phyloP scores from a whole-genome alignment of 2,797 vertebrate species.

The Pterois miles region DNA sequence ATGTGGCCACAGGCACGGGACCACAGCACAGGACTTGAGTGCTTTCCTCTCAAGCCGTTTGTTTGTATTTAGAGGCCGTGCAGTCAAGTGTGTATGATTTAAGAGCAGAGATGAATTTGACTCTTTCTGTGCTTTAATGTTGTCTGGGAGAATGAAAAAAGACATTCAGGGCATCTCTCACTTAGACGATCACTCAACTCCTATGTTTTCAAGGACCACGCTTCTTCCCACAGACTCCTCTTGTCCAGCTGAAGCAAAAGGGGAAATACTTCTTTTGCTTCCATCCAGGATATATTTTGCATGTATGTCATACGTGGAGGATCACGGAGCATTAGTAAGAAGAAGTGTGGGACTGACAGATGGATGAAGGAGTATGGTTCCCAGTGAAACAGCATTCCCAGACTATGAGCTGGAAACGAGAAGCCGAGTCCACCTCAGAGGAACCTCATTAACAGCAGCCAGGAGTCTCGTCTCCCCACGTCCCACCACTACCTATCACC shows the following conservation, averaged over 20 bases:
- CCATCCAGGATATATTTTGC: neutral
- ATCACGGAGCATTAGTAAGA: neutral
- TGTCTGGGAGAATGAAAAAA: conserved; percentile 26
- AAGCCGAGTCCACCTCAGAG: conserved; percentile 52
- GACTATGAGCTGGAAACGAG: conserved; percentile 73
- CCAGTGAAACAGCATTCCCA: conserved; percentile 74
- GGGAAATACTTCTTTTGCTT: neutral
- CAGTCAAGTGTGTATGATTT: conserved; percentile 56
- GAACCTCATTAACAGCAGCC: conserved; percentile 62
- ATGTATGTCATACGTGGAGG: conserved; percentile 5
- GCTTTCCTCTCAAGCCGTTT: conserved; percentile 50
- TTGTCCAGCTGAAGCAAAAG: conserved; percentile 18
- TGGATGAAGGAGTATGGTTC: conserved; percentile 59
- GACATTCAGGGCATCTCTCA: conserved; percentile 11
- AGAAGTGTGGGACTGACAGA: conserved; percentile 50
- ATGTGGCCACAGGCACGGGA: conserved; percentile 34
- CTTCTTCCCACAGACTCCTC: conserved; percentile 25
- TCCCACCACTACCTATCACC: conserved; percentile 48
- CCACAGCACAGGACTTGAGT: conserved; percentile 42
- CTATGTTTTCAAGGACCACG: conserved; percentile 16
- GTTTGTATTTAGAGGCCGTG: conserved; percentile 57
- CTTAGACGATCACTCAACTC: conserved; percentile 30
- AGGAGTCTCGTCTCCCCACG: conserved; percentile 39
- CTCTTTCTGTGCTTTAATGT: conserved; percentile 36
- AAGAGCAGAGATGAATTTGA: conserved; percentile 39